Evolutionary conservation across 2,113 vertebrate genomes (phyloP), one percentile per base, ranked within the genome.

Genomic region (Odontophorus gujanensis): DNA sequence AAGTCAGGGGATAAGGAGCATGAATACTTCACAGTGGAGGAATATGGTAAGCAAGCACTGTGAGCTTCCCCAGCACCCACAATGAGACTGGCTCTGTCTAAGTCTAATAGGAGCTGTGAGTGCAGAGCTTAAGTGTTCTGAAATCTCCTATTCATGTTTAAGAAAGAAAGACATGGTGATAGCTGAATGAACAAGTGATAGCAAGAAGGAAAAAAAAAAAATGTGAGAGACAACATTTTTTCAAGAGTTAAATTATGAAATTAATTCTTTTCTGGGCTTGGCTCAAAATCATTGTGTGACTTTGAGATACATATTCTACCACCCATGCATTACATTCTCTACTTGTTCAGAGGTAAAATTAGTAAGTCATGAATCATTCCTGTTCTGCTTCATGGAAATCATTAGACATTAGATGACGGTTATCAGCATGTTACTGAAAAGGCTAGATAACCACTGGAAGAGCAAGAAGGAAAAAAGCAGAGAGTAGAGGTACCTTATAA

Each of bases 11-110:
- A 4, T 63, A 91, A 38, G 16, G 9, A 91, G 18, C 11, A 45
- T 20, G 94, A 97, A 7, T 95, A 3, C 59, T 98, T 98, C 91
- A 88, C 7, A 2, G 96, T 98, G 51, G 66, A 97, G 11, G 95
- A 91, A 95, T 92, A 98, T 4, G 97, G 98, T 98, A 97, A 97
- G 91, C 14, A 91, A 80, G 48, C 21, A 5, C 19, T 68, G 28
- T 28, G 50, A 92, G 76, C 13, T 65, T 32, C 20, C 19, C 48
- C 40, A 53, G 16, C 9, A 19, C 12, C 17, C 68, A 26, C 45
- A 58, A 26, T 40, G 42, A 71, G 24, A 6, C 45, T 92, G 24
- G 9, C 16, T 58, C 6, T 43, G 10, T 15, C 13, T 42, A 36
- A 50, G 12, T 59, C 20, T 77, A 21, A 62, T 17, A 53, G 69